Base-by-base conservation (phyloP, 2,888 invertebrate genomes). In the Erynnis tages region DNA sequence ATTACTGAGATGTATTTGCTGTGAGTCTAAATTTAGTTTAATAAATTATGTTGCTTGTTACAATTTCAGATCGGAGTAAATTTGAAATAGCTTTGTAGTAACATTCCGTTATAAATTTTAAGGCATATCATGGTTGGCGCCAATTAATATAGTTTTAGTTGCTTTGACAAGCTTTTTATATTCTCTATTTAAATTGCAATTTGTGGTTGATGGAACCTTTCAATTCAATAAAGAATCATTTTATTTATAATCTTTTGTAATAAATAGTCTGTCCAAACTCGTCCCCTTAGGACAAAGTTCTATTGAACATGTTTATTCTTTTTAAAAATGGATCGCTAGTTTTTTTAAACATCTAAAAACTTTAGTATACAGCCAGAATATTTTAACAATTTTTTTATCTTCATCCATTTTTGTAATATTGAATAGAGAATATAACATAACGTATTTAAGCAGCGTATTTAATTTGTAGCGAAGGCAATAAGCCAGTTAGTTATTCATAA, bases 401-500 rank as follows among this genome's bases (percentile, higher is more conserved):
- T 7, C 5, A 0, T 11, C 4, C 37, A 40, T 17, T 63, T 69
- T n/a, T n/a, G n/a, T n/a, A n/a, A n/a, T n/a, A n/a, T n/a, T 68
- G 68, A 69, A 67, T 72, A 71, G 72, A 76, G 69, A 69, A 43
- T 66, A 55, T 55, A 54, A 57, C 8, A 23, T 11, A 13, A 23
- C 11, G 4, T 6, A 23, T 25, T 54, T 40, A 48, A 44, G 21
- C 17, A 29, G 19, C 44, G 67, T 75, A 75, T 76, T 76, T 76
- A 70, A 71, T 76, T 71, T 65, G 66, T 77, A 80, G 73, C 69
- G 65, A 65, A 72, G 79, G 83, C 85, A 85, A 80, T 83, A 82
- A 82, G 77, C 77, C 79, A 73, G 71, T 79, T 76, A 66, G 57
- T 63, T 63, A 59, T 66, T 73, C 61, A 65, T 66, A 72, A 79